Evolutionary conservation across 2,888 invertebrate genomes (phyloP), one percentile per base, ranked within the genome.

Genomic region (Hermaeophaga mercurialis): DNA sequence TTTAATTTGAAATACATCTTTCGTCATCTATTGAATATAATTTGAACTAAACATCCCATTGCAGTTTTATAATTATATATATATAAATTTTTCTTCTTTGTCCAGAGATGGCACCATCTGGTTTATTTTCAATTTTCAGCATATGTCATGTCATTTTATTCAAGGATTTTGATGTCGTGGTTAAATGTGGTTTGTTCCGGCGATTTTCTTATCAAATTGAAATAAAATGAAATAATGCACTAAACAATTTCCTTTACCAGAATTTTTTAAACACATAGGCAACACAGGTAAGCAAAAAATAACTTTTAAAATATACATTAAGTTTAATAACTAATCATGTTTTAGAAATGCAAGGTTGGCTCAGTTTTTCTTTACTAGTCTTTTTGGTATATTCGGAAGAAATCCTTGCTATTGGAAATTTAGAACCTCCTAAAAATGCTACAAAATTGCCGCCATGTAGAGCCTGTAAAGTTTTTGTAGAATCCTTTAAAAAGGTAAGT

Each of bases 401-500:
- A 19, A 61, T 58, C 36, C 0, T 39, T 43, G 56, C 44, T 4
- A 36, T 56, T 26, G 55, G 53, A 33, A 53, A 54, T 43, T 58
- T 61, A 33, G 62, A 61, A 48, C 43, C 58, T 11, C 61, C 55
- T n/a, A 55, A 57, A 39, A 59, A 61, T 50, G 45, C 48, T 26
- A 54, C 54, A 5, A 62, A 61, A 36, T 56, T 67, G 26, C 89
- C 91, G 8, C 89, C 90, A 4, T 94, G 93, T 76, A 87, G 87
- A 68, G 85, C 90, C 0, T 94, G 94, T 73, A 87, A 83, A 72
- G 73, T 84, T 62, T 83, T 91, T 48, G 82, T 87, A 2, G 85
- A 87, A 22, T 92, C 92, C 1, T 91, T 94, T 69, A 84, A 86
- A 72, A 84, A 84, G 71, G 76, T 77, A 69, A 52, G 52, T 14